phyloP scores from a whole-genome alignment of 1,140 invertebrate genomes.

The Lordiphosa mommai region DNA sequence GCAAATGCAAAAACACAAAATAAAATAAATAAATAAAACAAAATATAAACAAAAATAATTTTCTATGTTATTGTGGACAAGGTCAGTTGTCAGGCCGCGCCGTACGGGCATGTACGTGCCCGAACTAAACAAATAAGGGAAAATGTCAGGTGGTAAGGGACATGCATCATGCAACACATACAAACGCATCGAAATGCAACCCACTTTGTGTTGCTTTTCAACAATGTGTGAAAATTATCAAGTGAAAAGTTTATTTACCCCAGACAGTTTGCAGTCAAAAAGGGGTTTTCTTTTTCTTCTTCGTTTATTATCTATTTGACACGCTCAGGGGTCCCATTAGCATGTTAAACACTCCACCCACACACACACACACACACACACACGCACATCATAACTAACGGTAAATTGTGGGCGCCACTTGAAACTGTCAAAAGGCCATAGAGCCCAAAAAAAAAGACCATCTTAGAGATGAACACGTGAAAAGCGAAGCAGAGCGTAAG shows the following conservation, averaged over 20 bases:
- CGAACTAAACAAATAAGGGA: too few relatives aligned
- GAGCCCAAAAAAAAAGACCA: not conserved
- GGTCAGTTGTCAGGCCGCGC: constrained; percentile 25
- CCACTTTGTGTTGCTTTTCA: constrained; percentile 10
- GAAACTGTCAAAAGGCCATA: constrained; percentile 36
- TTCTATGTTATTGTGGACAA: constrained; percentile 12
- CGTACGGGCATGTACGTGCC: too few relatives aligned
- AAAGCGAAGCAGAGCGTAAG: not conserved
- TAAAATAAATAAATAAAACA: constrained; percentile 13
- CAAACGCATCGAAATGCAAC: constrained; percentile 3
- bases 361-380: constrained; percentile 9
- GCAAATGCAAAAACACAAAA: too few relatives aligned
- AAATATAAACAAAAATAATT: constrained; percentile 9
- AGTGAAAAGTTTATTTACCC: constrained; percentile 7
- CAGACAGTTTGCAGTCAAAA: constrained; percentile 1
- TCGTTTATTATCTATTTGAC: constrained; percentile 13
- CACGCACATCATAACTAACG: constrained; percentile 22
- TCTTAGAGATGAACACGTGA: not conserved
- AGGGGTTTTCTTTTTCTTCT: constrained; percentile 14
- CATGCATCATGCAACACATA: too few relatives aligned
- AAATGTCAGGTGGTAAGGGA: too few relatives aligned
- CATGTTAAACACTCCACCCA: constrained; percentile 29
- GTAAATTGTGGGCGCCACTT: constrained; percentile 43
- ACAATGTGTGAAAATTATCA: constrained; percentile 22
- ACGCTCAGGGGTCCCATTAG: constrained; percentile 27